Evolutionary conservation across 2,113 vertebrate species (phyloP).

Genomic region (Oncorhynchus kisutch): DNA sequence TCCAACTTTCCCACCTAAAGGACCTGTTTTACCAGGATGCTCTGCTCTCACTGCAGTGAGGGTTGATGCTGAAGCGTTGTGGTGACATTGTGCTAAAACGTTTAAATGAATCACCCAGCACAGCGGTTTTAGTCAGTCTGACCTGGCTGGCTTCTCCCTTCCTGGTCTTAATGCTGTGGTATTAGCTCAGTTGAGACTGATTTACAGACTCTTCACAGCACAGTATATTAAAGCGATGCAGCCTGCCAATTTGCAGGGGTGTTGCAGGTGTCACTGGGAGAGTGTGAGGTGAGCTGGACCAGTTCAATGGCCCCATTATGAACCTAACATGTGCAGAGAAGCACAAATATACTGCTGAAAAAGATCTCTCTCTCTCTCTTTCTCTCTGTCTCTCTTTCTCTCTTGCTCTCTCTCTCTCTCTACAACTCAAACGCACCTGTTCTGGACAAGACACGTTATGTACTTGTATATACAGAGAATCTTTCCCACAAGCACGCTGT

Average conservation of each 20-base stretch:
- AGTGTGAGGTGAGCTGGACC: slow-evolving; percentile 65
- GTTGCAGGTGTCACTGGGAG: slow-evolving; percentile 68
- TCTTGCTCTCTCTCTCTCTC: neutral
- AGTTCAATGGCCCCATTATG: slow-evolving; percentile 66
- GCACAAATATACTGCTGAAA: slow-evolving; percentile 31
- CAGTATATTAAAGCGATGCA: slow-evolving; percentile 65
- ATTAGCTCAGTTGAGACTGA: slow-evolving; percentile 59
- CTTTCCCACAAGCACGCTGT: no score
- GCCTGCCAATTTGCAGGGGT: slow-evolving; percentile 69
- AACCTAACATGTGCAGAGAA: slow-evolving; percentile 44
- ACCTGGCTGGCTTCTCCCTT: slow-evolving; percentile 8
- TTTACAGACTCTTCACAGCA: slow-evolving; percentile 66
- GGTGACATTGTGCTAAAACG: slow-evolving; percentile 1
- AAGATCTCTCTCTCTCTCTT: slow-evolving; percentile 1
- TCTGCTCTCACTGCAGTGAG: neutral
- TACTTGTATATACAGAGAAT: no score
- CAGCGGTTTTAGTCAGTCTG: neutral
- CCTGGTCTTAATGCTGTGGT: slow-evolving; percentile 42
- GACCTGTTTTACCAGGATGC: neutral
- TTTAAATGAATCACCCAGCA: neutral
- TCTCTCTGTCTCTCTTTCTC: neutral
- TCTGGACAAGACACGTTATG: neutral
- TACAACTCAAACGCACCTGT: slow-evolving; percentile 14
- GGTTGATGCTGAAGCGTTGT: neutral
- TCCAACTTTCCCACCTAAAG: neutral